A percentile compares a stretch with the other conserved stretches of the same genome.
These are phyloP conservation scores for Pteropus alecto DNA, from an alignment of 2,113 vertebrate genomes.

Conservation along the genomic window DNA sequence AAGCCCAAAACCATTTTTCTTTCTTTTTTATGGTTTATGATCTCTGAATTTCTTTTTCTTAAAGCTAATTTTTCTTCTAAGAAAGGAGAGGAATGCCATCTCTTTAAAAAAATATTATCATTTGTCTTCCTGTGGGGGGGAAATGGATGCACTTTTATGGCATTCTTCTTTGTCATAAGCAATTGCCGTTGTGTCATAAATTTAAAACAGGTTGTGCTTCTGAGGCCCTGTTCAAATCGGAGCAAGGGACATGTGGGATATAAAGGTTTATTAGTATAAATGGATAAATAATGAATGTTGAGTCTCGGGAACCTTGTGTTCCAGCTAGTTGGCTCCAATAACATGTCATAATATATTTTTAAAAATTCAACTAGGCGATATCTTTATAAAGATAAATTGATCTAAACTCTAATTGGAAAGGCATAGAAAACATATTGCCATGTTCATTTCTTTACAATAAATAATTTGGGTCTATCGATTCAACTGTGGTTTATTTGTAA, in stretches of 20 bases:
- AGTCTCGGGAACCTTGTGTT: conserved; percentile 71
- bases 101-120: background rate
- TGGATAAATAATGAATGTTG: conserved; percentile 75
- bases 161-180: conserved; percentile 73
- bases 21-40: conserved; percentile 75
- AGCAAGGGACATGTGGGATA: conserved; percentile 72
- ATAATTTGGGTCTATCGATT: conserved; percentile 56
- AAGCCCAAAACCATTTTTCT: conserved; percentile 79
- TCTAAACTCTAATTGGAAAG: conserved; percentile 74
- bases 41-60: conserved; percentile 76
- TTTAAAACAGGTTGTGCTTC: conserved; percentile 77
- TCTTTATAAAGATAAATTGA: conserved; percentile 77
- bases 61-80: conserved; percentile 75
- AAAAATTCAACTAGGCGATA: conserved; percentile 66
- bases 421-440: conserved; percentile 68
- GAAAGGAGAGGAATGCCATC: conserved; percentile 9
- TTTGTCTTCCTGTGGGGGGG: conserved; percentile 69
- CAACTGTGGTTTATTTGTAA: conserved; percentile 62
- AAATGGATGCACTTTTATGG: conserved; percentile 47
- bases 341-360: conserved; percentile 70
- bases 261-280: conserved; percentile 82
- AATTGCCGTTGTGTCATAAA: conserved; percentile 76
- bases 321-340: conserved; percentile 63
- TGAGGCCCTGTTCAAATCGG: conserved; percentile 61
- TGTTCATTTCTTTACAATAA: conserved; percentile 79